Base-by-base conservation (phyloP, 2,113 vertebrate species). In the Strigops habroptila region DNA sequence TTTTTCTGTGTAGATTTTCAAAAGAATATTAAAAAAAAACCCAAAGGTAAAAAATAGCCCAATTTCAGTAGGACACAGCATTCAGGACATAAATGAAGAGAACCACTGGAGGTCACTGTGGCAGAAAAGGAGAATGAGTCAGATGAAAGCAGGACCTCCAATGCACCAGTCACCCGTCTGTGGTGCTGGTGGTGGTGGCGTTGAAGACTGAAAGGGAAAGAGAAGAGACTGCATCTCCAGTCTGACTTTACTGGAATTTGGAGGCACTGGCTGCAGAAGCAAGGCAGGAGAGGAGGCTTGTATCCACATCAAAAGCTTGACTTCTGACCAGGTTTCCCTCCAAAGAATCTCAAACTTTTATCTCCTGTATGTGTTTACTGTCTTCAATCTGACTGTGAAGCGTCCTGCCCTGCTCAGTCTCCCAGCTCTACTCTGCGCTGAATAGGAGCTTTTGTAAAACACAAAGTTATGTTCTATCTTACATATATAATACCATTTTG, bases 51-150 rank as follows among this genome's bases (percentile, higher is more conserved):
- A 22, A 70, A 30, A 39, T 10, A 67, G 23, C 25, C 37, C 30
- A 18, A 14, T 49, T 76, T 78, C 69, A 75, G 86, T 37, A 30
- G 91, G 65, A 59, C 82, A 65, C 14, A 25, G 21, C 8, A 14
- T 1, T 39, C 70, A 37, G 68, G 82, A 85, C 78, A 59, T 93
- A 94, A 93, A 82, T 70, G 86, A 86, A 82, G 80, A 22, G 60
- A 80, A 70, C 97, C 95, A 90, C 82, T n/a, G 93, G 96, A 87
- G 94, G 96, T 96, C 82, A 64, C 96, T 95, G 91, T 97, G 88
- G 79, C 90, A 96, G 91, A 95, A 92, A 96, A 68, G 67, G 91
- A 92, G 70, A 93, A 60, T 12, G n/a, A 84, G 70, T 52, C 53
- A 44, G 63, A 84, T 33, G 31, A 64, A 52, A 86, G 67, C 79